Evolutionary conservation across 2,113 vertebrate genomes (phyloP).

Genomic region (Gallinago media): DNA sequence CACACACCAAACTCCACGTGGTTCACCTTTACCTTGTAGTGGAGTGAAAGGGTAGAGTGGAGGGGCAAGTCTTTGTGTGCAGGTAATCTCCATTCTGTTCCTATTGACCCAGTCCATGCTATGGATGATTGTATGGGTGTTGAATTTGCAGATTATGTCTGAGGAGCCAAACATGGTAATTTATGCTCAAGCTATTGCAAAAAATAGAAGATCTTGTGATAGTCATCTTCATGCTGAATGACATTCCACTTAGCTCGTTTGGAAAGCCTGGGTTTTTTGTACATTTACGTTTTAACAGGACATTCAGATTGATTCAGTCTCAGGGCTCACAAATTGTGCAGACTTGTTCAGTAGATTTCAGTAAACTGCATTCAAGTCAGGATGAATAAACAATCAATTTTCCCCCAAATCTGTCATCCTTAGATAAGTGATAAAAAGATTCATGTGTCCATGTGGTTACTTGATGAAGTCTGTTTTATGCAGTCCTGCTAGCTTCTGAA

Average conservation of each 20-base stretch:
- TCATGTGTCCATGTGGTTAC: not conserved
- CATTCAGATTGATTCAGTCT: not conserved
- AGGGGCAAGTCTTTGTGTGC: not conserved
- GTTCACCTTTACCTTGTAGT: not conserved
- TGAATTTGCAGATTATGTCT: not conserved
- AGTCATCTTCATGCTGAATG: not conserved
- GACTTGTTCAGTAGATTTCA: not conserved
- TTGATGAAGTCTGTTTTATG: not conserved
- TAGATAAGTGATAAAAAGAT: not conserved
- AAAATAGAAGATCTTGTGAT: not conserved
- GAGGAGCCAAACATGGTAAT: not conserved
- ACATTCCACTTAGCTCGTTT: not conserved
- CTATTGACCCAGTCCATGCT: fast-evolving
- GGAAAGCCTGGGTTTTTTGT: not conserved
- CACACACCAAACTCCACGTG: not conserved
- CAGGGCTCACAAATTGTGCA: not conserved
- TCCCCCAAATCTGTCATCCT: not conserved
- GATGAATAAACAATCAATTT: not conserved
- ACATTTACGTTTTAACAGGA: not conserved
- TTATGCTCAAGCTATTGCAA: not conserved
- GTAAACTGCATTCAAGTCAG: not conserved
- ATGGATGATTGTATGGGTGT: not conserved
- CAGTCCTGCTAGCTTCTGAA: not conserved
- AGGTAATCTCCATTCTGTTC: not conserved
- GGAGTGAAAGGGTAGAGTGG: not conserved